These are phyloP conservation scores for Protobothrops mucrosquamatus DNA, from an alignment of 2,113 vertebrate genomes.

Conservation along the genomic window DNA sequence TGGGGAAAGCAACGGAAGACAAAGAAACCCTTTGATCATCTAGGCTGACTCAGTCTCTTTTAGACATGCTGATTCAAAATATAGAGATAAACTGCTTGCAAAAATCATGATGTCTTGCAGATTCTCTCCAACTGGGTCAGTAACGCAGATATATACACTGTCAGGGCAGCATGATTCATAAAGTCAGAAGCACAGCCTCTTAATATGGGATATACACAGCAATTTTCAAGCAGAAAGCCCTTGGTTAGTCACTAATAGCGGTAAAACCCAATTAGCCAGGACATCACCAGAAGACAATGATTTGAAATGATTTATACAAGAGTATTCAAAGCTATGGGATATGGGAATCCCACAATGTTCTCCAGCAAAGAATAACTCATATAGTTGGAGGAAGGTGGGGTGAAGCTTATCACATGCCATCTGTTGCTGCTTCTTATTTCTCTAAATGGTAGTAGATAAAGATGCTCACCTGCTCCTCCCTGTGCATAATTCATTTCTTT, in stretches of 20 bases:
- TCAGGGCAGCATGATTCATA: conserved; percentile 10
- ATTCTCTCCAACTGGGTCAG: neutral
- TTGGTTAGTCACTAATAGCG: neutral
- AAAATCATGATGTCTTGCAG: neutral
- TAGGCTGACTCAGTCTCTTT: neutral
- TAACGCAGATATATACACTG: neutral
- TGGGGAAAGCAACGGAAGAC: neutral
- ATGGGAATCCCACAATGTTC: neutral
- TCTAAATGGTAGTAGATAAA: neutral
- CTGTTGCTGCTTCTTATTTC: neutral
- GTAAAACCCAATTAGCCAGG: neutral
- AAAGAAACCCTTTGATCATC: neutral
- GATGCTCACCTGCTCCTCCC: neutral
- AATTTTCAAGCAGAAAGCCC: neutral
- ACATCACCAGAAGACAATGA: neutral
- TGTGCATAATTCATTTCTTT: neutral
- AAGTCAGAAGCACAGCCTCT: neutral
- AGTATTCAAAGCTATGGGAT: neutral
- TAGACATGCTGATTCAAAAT: neutral
- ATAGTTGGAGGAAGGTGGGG: neutral
- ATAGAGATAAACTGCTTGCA: neutral
- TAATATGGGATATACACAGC: neutral
- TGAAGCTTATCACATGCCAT: neutral
- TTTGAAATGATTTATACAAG: neutral
- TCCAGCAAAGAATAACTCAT: neutral